These are phyloP conservation scores for Microvelia longipes DNA, from an alignment of 1,140 invertebrate genomes.

Conservation along the genomic window DNA sequence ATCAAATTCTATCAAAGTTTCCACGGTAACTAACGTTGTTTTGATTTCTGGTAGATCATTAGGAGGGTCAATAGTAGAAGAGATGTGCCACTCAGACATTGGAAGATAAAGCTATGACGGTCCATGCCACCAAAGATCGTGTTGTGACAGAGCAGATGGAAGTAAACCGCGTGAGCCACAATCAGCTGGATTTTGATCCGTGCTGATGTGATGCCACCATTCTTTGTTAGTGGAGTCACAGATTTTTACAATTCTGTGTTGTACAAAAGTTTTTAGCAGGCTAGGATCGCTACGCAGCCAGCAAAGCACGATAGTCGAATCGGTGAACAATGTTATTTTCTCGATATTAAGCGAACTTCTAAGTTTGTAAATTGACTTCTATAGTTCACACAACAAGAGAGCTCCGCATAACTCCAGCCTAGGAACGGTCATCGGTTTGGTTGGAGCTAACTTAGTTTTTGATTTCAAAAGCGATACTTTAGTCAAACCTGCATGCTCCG, in stretches of 20 bases:
- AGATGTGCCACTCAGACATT: background rate
- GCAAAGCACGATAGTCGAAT: slow-evolving; percentile 17
- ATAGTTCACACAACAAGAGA: background rate
- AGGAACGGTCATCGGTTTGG: background rate
- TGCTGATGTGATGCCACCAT: slow-evolving; percentile 25
- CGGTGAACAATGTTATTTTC: slow-evolving; percentile 20
- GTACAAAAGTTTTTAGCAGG: slow-evolving; percentile 21
- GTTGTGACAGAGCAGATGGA: slow-evolving; percentile 18
- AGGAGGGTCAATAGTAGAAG: background rate
- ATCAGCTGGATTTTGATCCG: slow-evolving; percentile 25
- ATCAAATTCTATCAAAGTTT: background rate
- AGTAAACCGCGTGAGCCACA: slow-evolving; percentile 23
- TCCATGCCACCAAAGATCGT: slow-evolving; percentile 27
- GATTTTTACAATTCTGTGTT: slow-evolving; percentile 28
- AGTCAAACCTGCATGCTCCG: background rate
- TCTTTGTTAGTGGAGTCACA: slow-evolving; percentile 16
- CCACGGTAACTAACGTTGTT: background rate
- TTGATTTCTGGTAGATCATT: background rate
- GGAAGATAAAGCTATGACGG: slow-evolving; percentile 14
- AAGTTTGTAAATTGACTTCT: background rate
- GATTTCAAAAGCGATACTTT: background rate
- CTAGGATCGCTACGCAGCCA: slow-evolving; percentile 12
- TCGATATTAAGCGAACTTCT: no score
- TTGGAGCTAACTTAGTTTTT: background rate
- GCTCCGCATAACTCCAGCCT: background rate